Percentiles rank a stretch among this genome's conserved stretches.
These are phyloP conservation scores for Pterois miles DNA, from an alignment of 2,797 vertebrate species.

Conservation along the genomic window DNA sequence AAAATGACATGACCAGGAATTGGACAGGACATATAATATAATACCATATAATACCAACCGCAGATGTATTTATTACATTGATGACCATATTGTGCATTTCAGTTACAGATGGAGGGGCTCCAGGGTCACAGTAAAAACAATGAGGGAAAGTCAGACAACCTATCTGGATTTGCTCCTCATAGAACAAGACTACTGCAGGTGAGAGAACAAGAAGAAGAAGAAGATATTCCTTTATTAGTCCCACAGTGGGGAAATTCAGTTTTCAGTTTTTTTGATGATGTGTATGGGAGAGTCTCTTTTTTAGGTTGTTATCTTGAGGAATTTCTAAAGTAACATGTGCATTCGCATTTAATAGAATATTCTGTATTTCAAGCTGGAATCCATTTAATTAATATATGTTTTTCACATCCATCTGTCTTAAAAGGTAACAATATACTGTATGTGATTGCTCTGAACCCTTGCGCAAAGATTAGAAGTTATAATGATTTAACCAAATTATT, in stretches of 20 bases:
- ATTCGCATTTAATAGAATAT: not conserved
- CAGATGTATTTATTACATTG: not conserved
- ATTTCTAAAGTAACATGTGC: not conserved
- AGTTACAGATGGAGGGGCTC: constrained; percentile 88
- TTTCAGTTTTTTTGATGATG: too few species aligned
- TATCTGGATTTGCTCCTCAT: constrained; percentile 84
- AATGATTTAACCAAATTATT: too few species aligned
- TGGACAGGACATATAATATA: too few species aligned
- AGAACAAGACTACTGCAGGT: constrained; percentile 88
- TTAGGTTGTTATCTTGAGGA: not conserved
- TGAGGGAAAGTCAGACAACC: constrained; percentile 61
- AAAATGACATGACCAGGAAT: not conserved
- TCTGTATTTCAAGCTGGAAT: not conserved
- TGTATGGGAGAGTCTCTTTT: too few species aligned
- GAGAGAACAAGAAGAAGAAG: too few species aligned
- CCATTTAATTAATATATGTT: not conserved
- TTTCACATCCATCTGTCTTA: not conserved
- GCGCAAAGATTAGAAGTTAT: too few species aligned
- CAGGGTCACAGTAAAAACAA: constrained; percentile 88
- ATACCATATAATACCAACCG: not conserved
- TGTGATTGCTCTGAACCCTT: too few species aligned
- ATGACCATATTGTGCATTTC: not conserved
- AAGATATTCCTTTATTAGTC: too few species aligned
- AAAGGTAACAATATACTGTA: not conserved
- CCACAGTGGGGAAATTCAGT: too few species aligned